phyloP scores from a whole-genome alignment of 2,113 vertebrate species.

The Acanthochromis polyacanthus region DNA sequence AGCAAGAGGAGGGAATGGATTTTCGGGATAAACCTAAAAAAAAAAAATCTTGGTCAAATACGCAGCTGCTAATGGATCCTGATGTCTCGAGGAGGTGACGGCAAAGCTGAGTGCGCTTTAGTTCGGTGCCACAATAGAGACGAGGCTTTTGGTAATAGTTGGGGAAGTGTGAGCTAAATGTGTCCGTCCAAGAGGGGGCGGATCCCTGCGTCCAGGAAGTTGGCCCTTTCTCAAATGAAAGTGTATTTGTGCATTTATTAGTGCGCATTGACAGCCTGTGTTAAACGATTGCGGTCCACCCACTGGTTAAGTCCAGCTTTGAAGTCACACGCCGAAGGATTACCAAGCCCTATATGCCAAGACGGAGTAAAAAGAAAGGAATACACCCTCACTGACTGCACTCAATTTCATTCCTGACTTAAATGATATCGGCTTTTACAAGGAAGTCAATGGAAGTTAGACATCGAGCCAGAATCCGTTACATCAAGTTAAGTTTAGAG shows the following conservation, averaged over 20 bases:
- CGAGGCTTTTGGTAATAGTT: neutral
- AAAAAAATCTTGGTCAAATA: conserved; percentile 24
- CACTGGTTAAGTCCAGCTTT: conserved; percentile 58
- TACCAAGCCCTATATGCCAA: conserved; percentile 20
- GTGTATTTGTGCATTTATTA: conserved; percentile 66
- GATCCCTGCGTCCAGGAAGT: conserved; percentile 18
- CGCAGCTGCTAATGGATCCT: conserved; percentile 15
- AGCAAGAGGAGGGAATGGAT: conserved; percentile 43
- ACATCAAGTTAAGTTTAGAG: conserved; percentile 5
- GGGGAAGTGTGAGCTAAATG: conserved; percentile 8
- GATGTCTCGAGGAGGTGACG: neutral
- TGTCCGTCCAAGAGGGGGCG: conserved; percentile 30
- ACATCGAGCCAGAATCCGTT: conserved; percentile 15
- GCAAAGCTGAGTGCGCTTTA: conserved; percentile 23
- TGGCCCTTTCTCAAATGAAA: conserved; percentile 73
- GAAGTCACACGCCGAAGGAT: conserved; percentile 56
- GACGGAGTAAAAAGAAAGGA: conserved; percentile 1
- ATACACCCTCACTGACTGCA: conserved; percentile 45
- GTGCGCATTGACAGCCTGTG: conserved; percentile 48
- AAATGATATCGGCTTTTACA: conserved; percentile 36
- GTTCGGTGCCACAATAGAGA: conserved; percentile 3
- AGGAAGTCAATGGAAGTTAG: conserved; percentile 27
- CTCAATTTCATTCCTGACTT: conserved; percentile 32
- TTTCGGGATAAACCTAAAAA: conserved; percentile 31
- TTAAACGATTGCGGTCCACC: conserved; percentile 52